phyloP scores from a whole-genome alignment of 2,888 invertebrate genomes.

The Therioaphis trifolii region DNA sequence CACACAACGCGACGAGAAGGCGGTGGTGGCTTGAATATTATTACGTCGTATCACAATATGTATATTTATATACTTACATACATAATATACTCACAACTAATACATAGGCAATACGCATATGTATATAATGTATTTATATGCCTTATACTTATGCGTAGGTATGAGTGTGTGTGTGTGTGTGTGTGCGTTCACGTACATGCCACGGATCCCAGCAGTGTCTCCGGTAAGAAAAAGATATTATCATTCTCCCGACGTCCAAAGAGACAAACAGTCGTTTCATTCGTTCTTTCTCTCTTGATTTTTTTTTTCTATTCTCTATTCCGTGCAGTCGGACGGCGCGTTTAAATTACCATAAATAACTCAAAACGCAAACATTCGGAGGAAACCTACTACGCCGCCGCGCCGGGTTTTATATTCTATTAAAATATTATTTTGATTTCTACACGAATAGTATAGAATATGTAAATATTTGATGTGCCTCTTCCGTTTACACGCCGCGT shows the following conservation, averaged over 20 bases:
- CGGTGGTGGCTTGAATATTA: slow-evolving; percentile 1
- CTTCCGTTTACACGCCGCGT: background rate
- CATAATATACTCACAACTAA: background rate
- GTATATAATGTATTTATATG: background rate
- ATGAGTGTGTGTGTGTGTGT: background rate
- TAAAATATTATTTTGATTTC: background rate
- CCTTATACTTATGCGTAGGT: background rate
- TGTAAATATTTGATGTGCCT: background rate
- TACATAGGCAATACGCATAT: background rate
- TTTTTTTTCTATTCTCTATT: background rate
- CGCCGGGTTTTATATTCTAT: background rate
- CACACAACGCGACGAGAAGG: background rate
- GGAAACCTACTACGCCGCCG: background rate
- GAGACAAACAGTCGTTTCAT: slow-evolving; percentile 19
- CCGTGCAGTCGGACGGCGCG: background rate
- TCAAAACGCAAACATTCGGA: slow-evolving; percentile 43
- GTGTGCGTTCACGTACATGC: background rate
- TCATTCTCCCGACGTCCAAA: background rate
- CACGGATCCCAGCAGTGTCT: background rate
- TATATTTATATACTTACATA: background rate
- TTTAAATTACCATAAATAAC: slow-evolving; percentile 53
- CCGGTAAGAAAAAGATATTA: slow-evolving; percentile 24
- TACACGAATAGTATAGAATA: background rate
- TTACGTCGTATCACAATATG: slow-evolving; percentile 16
- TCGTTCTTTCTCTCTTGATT: background rate